Conservation (phyloP, 2,888 invertebrate species). For the Craniophora ligustri region DNA sequence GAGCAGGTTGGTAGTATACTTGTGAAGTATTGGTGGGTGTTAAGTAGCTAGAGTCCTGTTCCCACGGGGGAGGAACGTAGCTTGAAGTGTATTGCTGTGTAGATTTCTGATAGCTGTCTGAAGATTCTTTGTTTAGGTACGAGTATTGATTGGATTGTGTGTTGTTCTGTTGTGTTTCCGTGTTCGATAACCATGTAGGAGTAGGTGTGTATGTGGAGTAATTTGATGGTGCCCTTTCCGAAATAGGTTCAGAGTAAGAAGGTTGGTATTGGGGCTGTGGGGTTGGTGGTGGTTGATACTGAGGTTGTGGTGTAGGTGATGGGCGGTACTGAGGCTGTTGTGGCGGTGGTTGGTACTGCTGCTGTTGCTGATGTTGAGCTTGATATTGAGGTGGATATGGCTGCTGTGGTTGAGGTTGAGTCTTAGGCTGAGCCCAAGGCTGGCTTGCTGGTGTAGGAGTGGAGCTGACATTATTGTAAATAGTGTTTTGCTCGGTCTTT, state of each 20-base stretch:
- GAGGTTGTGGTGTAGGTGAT: conserved; percentile 55
- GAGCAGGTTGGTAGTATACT: conserved; percentile 73
- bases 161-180: conserved; percentile 58
- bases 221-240: conserved; percentile 63
- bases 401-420: conserved; percentile 55
- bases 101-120: conserved; percentile 74
- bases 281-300: conserved; percentile 52
- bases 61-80: conserved; percentile 86
- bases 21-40: conserved; percentile 66
- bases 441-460: conserved; percentile 49
- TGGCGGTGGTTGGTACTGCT: conserved; percentile 49
- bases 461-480: conserved; percentile 70
- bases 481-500: conserved; percentile 68
- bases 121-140: conserved; percentile 63
- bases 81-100: conserved; percentile 76
- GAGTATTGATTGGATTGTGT: conserved; percentile 71
- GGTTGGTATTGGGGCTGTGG: conserved; percentile 61
- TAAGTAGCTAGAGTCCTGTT: conserved; percentile 78
- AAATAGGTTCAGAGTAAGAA: conserved; percentile 67
- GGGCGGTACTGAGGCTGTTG: conserved; percentile 59
- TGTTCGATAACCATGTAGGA: conserved; percentile 70
- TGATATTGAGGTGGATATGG: conserved; percentile 56
- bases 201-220: conserved; percentile 73
- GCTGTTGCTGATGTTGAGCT: conserved; percentile 53
- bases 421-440: conserved; percentile 63